phyloP scores from a whole-genome alignment of 2,888 invertebrate genomes.

The Scaptomyza tumidula region DNA sequence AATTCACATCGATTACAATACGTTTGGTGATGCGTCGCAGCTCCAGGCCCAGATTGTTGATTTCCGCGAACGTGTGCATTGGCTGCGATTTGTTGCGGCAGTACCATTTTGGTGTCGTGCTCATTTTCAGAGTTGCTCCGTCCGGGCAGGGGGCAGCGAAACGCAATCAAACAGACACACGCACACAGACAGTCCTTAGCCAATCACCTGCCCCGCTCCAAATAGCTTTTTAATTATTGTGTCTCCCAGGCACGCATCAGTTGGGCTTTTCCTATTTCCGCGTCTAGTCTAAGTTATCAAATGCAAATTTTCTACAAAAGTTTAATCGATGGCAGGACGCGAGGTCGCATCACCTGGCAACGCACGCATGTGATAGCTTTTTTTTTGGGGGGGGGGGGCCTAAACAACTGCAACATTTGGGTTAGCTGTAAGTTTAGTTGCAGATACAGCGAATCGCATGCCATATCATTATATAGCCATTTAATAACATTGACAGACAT shows the following conservation, averaged over 20 bases:
- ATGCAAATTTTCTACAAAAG: slow-evolving; percentile 68
- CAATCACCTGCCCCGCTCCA: slow-evolving; percentile 59
- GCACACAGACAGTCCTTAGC: slow-evolving; percentile 33
- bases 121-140: slow-evolving; percentile 69
- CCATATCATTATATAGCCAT: slow-evolving; percentile 11
- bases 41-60: slow-evolving; percentile 81
- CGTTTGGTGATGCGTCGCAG: slow-evolving; percentile 82
- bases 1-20: slow-evolving; percentile 83
- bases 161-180: slow-evolving; percentile 16
- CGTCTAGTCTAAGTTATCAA: slow-evolving; percentile 45
- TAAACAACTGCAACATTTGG: neutral
- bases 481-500: slow-evolving; percentile 26
- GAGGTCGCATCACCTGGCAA: slow-evolving; percentile 63
- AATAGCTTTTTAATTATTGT: slow-evolving; percentile 78
- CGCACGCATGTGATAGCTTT: slow-evolving; percentile 56
- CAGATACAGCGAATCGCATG: neutral
- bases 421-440: neutral
- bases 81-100: slow-evolving; percentile 83
- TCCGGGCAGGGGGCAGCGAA: slow-evolving; percentile 20
- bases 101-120: slow-evolving; percentile 82
- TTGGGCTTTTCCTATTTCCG: slow-evolving; percentile 41
- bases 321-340: slow-evolving; percentile 66
- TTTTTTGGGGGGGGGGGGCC: slow-evolving; percentile 9
- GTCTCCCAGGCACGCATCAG: slow-evolving; percentile 76
- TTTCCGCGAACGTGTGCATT: slow-evolving; percentile 82